Evolutionary conservation across 1,140 invertebrate genomes (phyloP).

Genomic region (Stegodyphus dumicola): DNA sequence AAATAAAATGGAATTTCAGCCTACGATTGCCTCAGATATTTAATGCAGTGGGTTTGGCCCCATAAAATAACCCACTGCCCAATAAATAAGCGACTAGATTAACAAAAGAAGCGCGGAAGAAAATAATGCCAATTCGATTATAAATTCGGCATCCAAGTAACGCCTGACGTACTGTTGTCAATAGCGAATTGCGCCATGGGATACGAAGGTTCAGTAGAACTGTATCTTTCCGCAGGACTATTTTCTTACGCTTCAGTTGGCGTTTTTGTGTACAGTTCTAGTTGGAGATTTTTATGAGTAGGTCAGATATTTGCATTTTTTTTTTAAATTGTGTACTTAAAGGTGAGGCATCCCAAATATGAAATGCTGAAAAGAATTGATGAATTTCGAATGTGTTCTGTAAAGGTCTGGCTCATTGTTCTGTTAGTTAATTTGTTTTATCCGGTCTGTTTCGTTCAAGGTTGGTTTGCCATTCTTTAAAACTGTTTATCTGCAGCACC

Average conservation of each 20-base stretch:
- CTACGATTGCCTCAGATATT: constrained; percentile 9
- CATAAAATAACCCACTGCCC: constrained; percentile 48
- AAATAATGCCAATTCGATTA: constrained; percentile 47
- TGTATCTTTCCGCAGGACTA: not conserved
- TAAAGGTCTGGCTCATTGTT: no score
- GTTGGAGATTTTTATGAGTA: constrained; percentile 37
- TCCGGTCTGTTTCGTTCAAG: no score
- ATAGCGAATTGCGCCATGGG: constrained; percentile 4
- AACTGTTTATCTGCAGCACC: no score
- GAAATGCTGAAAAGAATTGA: no score
- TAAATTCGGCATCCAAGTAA: constrained; percentile 26
- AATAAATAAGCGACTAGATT: constrained; percentile 54
- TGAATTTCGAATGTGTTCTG: no score
- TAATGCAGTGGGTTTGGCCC: constrained; percentile 16
- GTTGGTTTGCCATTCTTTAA: no score
- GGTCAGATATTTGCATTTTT: constrained; percentile 11
- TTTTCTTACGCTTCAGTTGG: constrained; percentile 27
- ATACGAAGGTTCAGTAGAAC: constrained; percentile 38
- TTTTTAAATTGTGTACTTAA: no score
- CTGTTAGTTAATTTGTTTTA: no score
- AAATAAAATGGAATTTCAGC: constrained; percentile 27
- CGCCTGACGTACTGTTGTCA: constrained; percentile 44
- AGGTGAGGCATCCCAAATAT: no score
- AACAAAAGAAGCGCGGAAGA: constrained; percentile 45
- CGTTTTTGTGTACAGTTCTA: not conserved